Base-by-base conservation (phyloP, 2,113 vertebrate genomes). In the Atractosteus spatula region DNA sequence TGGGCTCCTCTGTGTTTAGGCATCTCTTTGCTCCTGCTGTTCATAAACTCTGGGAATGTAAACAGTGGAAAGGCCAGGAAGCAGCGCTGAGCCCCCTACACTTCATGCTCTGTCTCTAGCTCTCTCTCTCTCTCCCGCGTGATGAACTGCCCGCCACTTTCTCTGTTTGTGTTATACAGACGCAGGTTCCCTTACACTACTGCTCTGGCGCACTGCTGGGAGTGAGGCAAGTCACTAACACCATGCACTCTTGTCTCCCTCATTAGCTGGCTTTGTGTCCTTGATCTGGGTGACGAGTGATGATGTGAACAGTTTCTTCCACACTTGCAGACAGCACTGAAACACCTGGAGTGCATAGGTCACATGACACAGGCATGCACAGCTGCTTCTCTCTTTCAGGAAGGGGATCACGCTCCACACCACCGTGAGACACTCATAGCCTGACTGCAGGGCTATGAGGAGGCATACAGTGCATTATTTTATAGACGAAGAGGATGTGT, bases 281-380 rank as follows among this genome's bases (percentile, higher is more conserved):
- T 51, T 51, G 5, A 51, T 51, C 86, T 82, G 79, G 82, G 79
- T 88, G 86, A 89, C 87, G 87, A 88, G 86, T 87, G 80, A 78
- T 73, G 83, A 81, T 10, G 10, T 10, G 47, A 84, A 88, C 78
- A 80, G 78, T 81, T 85, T 86, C 87, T 84, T 84, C 77, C 77
- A 80, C 81, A 82, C 82, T 83, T 79, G 4, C 16, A 51, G 16
- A 42, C 10, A 8, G 11, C 12, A 45, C 7, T 8, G 11, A 55
- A 45, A 55, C 51, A 41, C 13, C 16, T 51, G 8, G 8, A 29
- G 29, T 29, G 29, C 29, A 29, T 29, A 29, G 29, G 29, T 29
- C 29, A 29, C 29, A 29, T 29, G 29, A 29, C 29, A 29, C 29
- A n/a, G 71, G 66, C 76, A 76, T 70, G 66, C 56, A 74, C 62